Percentiles rank a stretch among this genome's conserved stretches.
These are phyloP conservation scores for Cephalopholis sonnerati DNA, from an alignment of 2,113 vertebrate species.

Conservation along the genomic window DNA sequence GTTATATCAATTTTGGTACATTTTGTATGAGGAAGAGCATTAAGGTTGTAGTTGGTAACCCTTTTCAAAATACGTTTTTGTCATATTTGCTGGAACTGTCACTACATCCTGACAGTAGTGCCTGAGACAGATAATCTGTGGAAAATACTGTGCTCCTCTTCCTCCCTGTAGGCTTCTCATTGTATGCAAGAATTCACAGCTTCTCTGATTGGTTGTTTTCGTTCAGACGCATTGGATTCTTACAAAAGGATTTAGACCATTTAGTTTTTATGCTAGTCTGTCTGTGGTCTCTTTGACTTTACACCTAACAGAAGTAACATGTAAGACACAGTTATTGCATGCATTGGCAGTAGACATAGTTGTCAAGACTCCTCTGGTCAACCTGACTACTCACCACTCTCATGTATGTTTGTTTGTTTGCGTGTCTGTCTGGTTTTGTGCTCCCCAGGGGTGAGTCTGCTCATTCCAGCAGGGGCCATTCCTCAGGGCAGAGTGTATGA, in stretches of 20 bases:
- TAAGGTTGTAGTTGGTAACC: too few species aligned
- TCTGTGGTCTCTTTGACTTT: neutral
- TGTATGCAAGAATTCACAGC: too few species aligned
- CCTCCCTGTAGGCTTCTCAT: too few species aligned
- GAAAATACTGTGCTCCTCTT: too few species aligned
- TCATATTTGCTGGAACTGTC: too few species aligned
- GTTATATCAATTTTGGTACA: neutral
- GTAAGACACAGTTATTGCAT: neutral
- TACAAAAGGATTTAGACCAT: too few species aligned
- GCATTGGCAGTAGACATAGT: neutral
- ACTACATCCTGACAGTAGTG: too few species aligned
- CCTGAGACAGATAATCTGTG: too few species aligned
- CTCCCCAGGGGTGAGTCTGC: slow-evolving; percentile 93
- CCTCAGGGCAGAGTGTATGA: slow-evolving; percentile 98
- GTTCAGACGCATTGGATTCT: too few species aligned
- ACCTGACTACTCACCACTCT: slow-evolving; percentile 9
- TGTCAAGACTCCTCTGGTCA: neutral
- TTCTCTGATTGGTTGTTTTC: too few species aligned
- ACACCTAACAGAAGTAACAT: neutral
- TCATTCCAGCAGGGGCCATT: slow-evolving; percentile 95
- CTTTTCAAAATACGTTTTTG: too few species aligned
- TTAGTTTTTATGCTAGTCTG: neutral
- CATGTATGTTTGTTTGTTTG: slow-evolving; percentile 37
- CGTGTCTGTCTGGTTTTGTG: slow-evolving; percentile 47
- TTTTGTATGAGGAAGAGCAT: neutral